Conservation (phyloP, 2,888 invertebrate species). For the Carabus problematicus region DNA sequence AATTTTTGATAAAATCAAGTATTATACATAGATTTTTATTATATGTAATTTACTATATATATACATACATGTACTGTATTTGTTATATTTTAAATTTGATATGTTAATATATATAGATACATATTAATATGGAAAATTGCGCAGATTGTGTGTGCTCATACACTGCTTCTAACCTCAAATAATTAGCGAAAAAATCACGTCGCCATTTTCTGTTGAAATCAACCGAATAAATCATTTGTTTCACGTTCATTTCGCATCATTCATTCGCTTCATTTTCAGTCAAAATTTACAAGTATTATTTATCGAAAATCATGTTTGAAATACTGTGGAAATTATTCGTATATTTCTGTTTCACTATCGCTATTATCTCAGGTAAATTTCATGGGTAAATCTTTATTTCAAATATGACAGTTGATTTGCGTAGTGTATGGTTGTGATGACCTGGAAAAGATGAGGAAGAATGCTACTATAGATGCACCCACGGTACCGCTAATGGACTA, state of each 20-base stretch:
- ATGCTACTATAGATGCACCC: background rate
- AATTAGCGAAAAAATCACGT: too few relatives aligned
- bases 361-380: background rate
- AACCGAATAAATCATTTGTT: too few relatives aligned
- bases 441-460: background rate
- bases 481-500: conserved; percentile 21
- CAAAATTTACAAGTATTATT: conserved; percentile 11
- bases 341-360: background rate
- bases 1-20: conserved; percentile 43
- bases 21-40: conserved; percentile 45
- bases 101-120: conserved; percentile 46
- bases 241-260: too few relatives aligned
- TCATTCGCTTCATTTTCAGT: too few relatives aligned
- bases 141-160: conserved; percentile 3
- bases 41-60: conserved; percentile 44
- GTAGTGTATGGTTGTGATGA: too few relatives aligned
- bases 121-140: conserved; percentile 34
- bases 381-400: background rate
- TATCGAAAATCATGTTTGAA: background rate
- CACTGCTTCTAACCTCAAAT: background rate
- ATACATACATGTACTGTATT: conserved; percentile 47
- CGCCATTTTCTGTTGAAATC: too few relatives aligned
- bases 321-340: background rate
- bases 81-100: conserved; percentile 49
- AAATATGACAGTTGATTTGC: too few relatives aligned